Percentiles rank a stretch among this genome's conserved stretches.
Conservation (phyloP, 30 jellyfish, hydroid and myxozoan species). For the Hydra vulgaris region DNA sequence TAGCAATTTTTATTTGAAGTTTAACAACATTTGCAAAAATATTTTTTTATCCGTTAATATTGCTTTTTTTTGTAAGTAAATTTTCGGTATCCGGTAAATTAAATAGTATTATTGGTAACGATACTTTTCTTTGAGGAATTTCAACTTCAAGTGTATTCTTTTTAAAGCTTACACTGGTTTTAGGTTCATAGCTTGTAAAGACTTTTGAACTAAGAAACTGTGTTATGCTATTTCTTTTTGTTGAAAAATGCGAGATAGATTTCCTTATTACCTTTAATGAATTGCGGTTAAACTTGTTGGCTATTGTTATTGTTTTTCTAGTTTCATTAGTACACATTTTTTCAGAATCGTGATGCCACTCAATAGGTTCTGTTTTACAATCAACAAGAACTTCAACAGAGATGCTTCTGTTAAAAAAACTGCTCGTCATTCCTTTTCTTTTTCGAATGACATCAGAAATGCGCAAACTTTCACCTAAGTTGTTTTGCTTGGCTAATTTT, state of each 20-base stretch:
- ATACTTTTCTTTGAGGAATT: background rate
- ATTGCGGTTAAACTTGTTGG: background rate
- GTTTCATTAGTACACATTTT: background rate
- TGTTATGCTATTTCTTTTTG: background rate
- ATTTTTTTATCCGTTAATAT: too few species aligned
- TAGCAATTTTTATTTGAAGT: too few species aligned
- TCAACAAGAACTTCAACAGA: background rate
- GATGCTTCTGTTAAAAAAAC: background rate
- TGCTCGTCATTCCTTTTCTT: conserved; percentile 18
- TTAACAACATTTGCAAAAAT: too few species aligned
- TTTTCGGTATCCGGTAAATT: background rate
- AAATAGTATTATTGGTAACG: background rate
- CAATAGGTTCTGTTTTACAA: background rate
- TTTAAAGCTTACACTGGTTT: background rate
- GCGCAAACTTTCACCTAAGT: background rate
- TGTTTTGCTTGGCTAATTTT: background rate
- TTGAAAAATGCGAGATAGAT: background rate
- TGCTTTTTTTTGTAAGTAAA: too few species aligned
- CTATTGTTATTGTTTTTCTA: background rate
- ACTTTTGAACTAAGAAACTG: background rate
- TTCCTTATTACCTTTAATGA: background rate
- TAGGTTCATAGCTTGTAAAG: background rate
- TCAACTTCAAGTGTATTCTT: background rate
- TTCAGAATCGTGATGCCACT: background rate
- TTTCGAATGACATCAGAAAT: background rate